A percentile compares a stretch with the other conserved stretches of the same genome.
Conservation (phyloP, 2,797 vertebrate genomes). For the Eulemur albifrons region DNA sequence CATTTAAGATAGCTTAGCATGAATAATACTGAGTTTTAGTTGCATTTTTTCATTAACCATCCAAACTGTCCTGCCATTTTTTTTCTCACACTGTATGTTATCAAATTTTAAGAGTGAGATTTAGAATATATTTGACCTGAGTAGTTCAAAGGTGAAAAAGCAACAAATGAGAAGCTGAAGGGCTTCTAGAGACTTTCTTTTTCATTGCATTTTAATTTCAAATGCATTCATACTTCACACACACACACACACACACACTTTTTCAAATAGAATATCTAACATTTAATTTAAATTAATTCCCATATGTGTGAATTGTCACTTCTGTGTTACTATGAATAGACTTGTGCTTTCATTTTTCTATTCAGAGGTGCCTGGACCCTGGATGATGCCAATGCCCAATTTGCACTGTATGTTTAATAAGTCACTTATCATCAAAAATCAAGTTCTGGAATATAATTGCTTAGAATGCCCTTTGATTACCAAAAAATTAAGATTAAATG, state of each 20-base stretch:
- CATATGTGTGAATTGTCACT: background rate
- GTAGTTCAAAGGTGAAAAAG: conserved; percentile 5
- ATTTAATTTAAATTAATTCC: conserved; percentile 42
- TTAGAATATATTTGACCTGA: conserved; percentile 2
- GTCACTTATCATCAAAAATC: conserved; percentile 62
- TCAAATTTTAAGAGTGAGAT: conserved; percentile 1
- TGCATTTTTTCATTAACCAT: conserved; percentile 3
- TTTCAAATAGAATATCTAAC: conserved; percentile 4
- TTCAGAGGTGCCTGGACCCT: conserved; percentile 14
- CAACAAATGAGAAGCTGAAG: conserved; percentile 26
- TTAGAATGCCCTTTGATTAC: conserved; percentile 59
- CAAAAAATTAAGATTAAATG: conserved; percentile 69
- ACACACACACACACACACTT: background rate
- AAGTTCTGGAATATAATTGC: conserved; percentile 57
- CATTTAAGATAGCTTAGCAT: conserved; percentile 33
- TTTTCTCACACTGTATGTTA: background rate
- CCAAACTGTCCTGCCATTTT: background rate
- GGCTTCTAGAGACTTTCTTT: background rate
- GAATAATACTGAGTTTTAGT: conserved; percentile 19
- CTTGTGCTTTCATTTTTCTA: conserved; percentile 6
- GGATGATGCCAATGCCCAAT: background rate
- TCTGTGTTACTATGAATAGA: background rate
- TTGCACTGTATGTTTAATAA: conserved; percentile 61
- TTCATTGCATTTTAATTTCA: conserved; percentile 51
- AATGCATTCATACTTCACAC: background rate